Conservation (phyloP, 2,113 vertebrate species). For the Benitochromis conjunctus region DNA sequence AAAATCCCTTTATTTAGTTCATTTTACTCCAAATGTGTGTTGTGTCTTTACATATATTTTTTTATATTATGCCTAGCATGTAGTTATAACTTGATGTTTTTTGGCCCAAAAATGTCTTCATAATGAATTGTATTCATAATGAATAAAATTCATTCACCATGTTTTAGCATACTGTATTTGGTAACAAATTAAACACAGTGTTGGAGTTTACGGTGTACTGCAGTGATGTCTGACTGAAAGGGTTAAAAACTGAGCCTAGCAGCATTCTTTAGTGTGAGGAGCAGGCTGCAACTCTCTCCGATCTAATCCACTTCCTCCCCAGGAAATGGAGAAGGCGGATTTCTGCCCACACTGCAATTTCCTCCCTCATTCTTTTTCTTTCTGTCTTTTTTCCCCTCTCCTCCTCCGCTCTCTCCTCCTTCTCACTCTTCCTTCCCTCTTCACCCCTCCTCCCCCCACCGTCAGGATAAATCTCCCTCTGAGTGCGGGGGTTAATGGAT, state of each 20-base stretch:
- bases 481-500: conserved; percentile 55
- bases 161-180: background rate
- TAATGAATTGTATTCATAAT: background rate
- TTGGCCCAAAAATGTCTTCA: background rate
- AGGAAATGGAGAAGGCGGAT: conserved; percentile 77
- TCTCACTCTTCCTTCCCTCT: background rate
- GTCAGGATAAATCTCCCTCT: conserved; percentile 42
- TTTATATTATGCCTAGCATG: accelerated
- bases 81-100: accelerated
- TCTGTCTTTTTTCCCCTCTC: conserved; percentile 9
- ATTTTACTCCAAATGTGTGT: background rate
- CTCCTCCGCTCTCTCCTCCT: background rate
- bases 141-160: background rate
- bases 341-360: conserved; percentile 79
- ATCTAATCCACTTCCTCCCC: conserved; percentile 77
- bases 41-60: background rate
- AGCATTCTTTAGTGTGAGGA: conserved; percentile 66
- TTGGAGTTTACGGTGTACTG: background rate
- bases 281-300: conserved; percentile 57
- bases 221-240: background rate
- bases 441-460: conserved; percentile 15
- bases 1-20: accelerated
- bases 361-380: conserved; percentile 70
- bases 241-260: conserved; percentile 47
- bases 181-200: background rate